Conservation (phyloP, 2,797 vertebrate species). For the Apodemus agrarius region DNA sequence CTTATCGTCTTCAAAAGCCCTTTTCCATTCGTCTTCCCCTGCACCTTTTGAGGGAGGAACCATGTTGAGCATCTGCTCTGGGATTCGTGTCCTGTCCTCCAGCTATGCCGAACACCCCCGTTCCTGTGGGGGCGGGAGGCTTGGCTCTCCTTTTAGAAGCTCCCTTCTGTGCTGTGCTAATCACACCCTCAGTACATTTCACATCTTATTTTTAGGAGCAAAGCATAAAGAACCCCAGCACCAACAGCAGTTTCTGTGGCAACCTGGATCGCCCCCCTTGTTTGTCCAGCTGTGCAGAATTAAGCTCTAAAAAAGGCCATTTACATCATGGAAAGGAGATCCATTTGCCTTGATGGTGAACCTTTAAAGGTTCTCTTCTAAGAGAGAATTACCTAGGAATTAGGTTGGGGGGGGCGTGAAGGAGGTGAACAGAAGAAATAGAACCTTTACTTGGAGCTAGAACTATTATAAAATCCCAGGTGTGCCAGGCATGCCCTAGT, state of each 20-base stretch:
- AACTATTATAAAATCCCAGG: conserved; percentile 65
- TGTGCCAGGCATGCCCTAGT: conserved; percentile 72
- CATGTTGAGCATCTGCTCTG: conserved; percentile 72
- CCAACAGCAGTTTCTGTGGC: conserved; percentile 82
- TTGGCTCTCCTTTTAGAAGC: conserved; percentile 83
- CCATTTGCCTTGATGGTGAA: neutral
- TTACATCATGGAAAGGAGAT: conserved; percentile 72
- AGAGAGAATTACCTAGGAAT: conserved; percentile 60
- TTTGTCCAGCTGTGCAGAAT: conserved; percentile 80
- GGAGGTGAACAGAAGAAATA: conserved; percentile 58
- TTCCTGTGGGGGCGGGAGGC: conserved; percentile 75
- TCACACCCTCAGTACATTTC: conserved; percentile 82
- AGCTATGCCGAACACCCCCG: conserved; percentile 79
- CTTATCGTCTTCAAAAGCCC: conserved; percentile 70
- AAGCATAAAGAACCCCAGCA: conserved; percentile 80
- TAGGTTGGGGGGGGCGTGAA: conserved; percentile 58
- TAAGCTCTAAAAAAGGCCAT: conserved; percentile 72
- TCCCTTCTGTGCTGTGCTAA: conserved; percentile 81
- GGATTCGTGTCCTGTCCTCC: conserved; percentile 78
- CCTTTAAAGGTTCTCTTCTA: conserved; percentile 67
- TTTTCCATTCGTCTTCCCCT: conserved; percentile 67
- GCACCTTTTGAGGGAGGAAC: conserved; percentile 74
- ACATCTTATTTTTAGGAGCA: conserved; percentile 83
- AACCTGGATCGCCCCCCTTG: conserved; percentile 68
- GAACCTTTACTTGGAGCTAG: conserved; percentile 74